Base-by-base conservation (phyloP, 2,888 invertebrate genomes). In the Tinea trinotella region DNA sequence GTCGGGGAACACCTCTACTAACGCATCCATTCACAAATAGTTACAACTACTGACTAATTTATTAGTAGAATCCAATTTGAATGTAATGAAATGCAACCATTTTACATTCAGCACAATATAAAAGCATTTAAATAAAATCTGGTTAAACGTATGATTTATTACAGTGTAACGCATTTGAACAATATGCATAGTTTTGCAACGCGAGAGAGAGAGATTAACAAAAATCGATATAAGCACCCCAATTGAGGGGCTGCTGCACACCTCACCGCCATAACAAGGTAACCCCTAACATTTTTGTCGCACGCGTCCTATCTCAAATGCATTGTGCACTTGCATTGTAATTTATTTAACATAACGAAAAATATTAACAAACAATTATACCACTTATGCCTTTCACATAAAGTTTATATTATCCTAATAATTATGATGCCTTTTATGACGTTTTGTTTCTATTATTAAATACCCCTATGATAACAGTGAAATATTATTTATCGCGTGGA, bases 401-500 rank as follows among this genome's bases (percentile, higher is more conserved):
- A 40, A 40, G 5, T 40, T 13, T 13, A 15, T 40, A 40, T 15
- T 13, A 7, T 13, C 7, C 2, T 40, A 15, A 15, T n/a, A 2
- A 13, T 13, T 40, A 6, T n/a, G 7, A 10, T 30, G 15, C 13
- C 12, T 13, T 5, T 13, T 40, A 40, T 40, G 40, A 15, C n/a
- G 3, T 15, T 40, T 40, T 40, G 40, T n/a, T 3, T 13, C n/a
- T 40, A 13, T 40, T 1, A 1, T 13, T 12, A 6, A 15, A 4
- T 40, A 15, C 13, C 40, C 40, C 40, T 48, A 48, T 48, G 48
- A n/a, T n/a, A n/a, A 48, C 20, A 19, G 48, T 48, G 2, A 18
- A 19, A 48, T 19, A 48, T 19, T 18, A 83, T 83, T 83, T 83
- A 85, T 83, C 79, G 82, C 80, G 74, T 68, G 79, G 83, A 85